Percentiles rank a stretch among this genome's conserved stretches.
phyloP scores from a whole-genome alignment of 2,113 vertebrate genomes.

The Empidonax alnorum region DNA sequence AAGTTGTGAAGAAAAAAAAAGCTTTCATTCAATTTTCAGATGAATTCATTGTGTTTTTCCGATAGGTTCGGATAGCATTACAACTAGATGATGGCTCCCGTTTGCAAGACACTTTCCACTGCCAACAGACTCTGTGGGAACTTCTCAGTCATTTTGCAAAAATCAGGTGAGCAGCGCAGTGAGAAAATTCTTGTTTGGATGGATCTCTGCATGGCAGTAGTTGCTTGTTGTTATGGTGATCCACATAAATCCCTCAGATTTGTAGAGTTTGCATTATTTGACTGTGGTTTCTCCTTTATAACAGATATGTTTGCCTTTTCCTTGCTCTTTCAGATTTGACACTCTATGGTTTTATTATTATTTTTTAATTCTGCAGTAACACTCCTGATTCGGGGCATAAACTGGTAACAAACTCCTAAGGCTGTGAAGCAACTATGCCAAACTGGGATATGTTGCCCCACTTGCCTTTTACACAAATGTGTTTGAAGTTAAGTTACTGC shows the following conservation, averaged over 20 bases:
- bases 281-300: not conserved
- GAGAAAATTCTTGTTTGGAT: not conserved
- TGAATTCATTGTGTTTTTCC: not conserved
- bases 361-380: not conserved
- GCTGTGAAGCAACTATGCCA: not conserved
- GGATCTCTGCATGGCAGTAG: not conserved
- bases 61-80: slow-evolving; percentile 87
- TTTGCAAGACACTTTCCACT: slow-evolving; percentile 85
- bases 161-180: slow-evolving; percentile 80
- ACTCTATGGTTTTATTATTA: not conserved
- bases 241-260: not conserved
- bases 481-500: not conserved
- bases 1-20: not conserved
- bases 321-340: not conserved
- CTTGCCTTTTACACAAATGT: not conserved
- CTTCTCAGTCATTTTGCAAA: slow-evolving; percentile 85
- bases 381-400: not conserved
- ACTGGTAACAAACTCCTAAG: not conserved
- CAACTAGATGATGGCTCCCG: slow-evolving; percentile 90
- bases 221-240: not conserved
- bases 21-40: not conserved
- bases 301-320: not conserved
- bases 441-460: not conserved
- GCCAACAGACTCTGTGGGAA: slow-evolving; percentile 89
- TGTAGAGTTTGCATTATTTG: not conserved